Percentiles rank a stretch among this genome's conserved stretches.
Conservation (phyloP, 2,888 invertebrate species). For the Gortyna flavago region DNA sequence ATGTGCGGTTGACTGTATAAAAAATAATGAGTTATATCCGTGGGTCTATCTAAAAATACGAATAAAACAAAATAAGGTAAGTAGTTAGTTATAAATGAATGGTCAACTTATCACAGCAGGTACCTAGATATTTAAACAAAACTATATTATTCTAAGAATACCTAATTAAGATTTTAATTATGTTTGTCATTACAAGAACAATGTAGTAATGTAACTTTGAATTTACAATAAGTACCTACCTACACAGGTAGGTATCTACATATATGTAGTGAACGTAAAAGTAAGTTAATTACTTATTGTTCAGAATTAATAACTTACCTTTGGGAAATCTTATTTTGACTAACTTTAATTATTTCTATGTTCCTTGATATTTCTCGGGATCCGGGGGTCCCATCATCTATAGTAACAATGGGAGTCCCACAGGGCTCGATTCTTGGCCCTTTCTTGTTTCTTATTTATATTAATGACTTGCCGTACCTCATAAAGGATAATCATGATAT, state of each 20-base stretch:
- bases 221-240: neutral
- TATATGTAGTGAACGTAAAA: neutral
- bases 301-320: slow-evolving; percentile 4
- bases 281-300: slow-evolving; percentile 13
- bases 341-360: neutral
- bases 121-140: no score
- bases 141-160: slow-evolving; percentile 9
- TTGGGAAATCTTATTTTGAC: slow-evolving; percentile 19
- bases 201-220: slow-evolving; percentile 17
- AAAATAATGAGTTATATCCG: no score
- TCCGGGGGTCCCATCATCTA: no score
- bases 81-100: neutral
- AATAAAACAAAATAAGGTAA: neutral
- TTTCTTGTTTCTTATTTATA: no score
- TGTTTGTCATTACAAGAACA: slow-evolving; percentile 34
- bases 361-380: no score
- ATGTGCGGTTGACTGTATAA: no score
- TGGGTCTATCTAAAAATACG: neutral
- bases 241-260: no score
- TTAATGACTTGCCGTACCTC: no score
- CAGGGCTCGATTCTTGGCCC: no score
- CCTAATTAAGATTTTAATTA: neutral
- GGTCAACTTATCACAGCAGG: slow-evolving; percentile 7
- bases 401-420: no score
- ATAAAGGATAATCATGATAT: no score